A percentile compares a stretch with the other conserved stretches of the same genome.
Conservation (phyloP, 2,797 vertebrate genomes). For the Dryobates pubescens region DNA sequence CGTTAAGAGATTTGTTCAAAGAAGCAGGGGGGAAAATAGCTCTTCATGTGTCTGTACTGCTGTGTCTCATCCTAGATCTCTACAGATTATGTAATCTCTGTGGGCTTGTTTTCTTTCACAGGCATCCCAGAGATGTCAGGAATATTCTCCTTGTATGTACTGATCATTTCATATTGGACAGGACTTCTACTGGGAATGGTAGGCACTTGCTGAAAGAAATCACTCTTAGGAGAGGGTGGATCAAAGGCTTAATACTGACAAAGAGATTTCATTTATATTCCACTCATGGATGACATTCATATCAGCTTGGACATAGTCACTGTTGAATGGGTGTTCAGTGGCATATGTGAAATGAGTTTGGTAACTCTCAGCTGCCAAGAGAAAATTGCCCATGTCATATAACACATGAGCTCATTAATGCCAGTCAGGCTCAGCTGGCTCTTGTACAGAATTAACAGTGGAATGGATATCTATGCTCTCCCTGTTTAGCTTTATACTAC, state of each 20-base stretch:
- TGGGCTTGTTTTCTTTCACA: neutral
- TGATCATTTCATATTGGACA: neutral
- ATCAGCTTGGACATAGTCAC: neutral
- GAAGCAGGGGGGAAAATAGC: neutral
- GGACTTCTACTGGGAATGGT: neutral
- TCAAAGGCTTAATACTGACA: neutral
- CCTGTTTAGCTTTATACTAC: neutral
- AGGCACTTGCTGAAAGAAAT: neutral
- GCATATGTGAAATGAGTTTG: neutral
- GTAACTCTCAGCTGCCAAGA: neutral
- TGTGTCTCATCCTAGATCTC: neutral
- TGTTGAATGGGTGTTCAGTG: neutral
- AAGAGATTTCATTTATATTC: neutral
- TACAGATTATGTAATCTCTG: neutral
- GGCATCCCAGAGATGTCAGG: neutral
- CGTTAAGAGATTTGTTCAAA: neutral
- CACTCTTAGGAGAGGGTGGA: neutral
- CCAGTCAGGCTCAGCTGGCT: neutral
- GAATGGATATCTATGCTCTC: neutral
- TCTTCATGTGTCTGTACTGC: rapidly evolving
- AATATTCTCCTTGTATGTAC: neutral
- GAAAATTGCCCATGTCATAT: neutral
- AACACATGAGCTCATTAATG: neutral
- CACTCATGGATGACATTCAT: neutral
- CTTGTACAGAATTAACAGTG: neutral